phyloP scores from a whole-genome alignment of 2,113 vertebrate genomes.

The Phaethon lepturus region DNA sequence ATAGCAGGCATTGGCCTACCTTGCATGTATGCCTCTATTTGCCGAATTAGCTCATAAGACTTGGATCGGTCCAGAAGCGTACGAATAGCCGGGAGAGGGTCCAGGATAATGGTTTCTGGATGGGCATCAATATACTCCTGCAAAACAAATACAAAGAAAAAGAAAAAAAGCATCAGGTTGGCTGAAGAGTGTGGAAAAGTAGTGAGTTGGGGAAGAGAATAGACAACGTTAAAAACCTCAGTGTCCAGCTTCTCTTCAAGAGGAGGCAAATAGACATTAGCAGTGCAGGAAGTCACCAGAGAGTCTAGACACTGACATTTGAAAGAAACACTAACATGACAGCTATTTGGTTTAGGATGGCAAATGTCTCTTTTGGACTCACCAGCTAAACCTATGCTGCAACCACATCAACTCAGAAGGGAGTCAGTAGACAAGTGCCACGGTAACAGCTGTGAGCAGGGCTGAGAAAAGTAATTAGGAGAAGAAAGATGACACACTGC shows the following conservation, averaged over 20 bases:
- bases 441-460: background rate
- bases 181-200: background rate
- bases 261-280: background rate
- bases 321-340: background rate
- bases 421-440: background rate
- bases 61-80: slow-evolving; percentile 96
- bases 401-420: background rate
- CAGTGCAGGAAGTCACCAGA: background rate
- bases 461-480: slow-evolving; percentile 19
- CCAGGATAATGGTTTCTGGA: slow-evolving; percentile 96
- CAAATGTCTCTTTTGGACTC: background rate
- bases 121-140: slow-evolving; percentile 97
- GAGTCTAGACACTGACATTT: background rate
- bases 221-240: background rate
- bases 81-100: slow-evolving; percentile 95
- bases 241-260: background rate
- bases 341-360: background rate
- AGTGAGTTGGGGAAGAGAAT: background rate
- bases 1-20: slow-evolving; percentile 74
- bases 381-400: background rate
- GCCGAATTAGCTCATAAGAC: slow-evolving; percentile 95
- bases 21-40: slow-evolving; percentile 95
- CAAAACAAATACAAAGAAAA: slow-evolving; percentile 22
- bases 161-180: background rate
- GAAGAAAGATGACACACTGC: slow-evolving; percentile 12